Conservation (phyloP, 1,140 invertebrate species). For the Triops cancriformis region DNA sequence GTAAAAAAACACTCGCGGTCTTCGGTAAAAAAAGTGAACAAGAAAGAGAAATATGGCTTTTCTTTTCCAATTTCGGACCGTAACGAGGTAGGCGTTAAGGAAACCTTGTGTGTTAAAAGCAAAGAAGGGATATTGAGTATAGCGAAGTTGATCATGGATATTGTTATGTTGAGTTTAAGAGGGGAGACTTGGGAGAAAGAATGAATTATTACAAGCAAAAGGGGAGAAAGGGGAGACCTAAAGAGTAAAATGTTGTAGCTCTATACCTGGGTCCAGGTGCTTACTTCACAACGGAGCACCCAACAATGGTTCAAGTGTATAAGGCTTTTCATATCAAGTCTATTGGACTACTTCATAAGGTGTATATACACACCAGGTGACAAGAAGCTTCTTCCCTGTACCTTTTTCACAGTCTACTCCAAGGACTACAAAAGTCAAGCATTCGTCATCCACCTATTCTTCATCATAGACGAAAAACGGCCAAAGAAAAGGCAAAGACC, state of each 20-base stretch:
- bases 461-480: background rate
- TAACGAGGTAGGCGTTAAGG: background rate
- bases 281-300: background rate
- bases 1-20: background rate
- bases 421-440: conserved; percentile 1
- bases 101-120: background rate
- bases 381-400: background rate
- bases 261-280: background rate
- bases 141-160: background rate
- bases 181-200: background rate
- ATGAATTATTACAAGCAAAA: background rate
- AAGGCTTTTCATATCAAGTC: conserved; percentile 10
- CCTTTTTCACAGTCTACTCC: background rate
- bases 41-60: background rate
- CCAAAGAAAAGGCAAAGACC: too few species aligned
- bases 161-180: background rate
- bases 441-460: conserved; percentile 7
- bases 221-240: background rate
- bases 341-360: conserved; percentile 7
- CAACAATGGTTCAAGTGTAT: background rate
- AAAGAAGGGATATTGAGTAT: background rate
- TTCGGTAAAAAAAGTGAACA: background rate
- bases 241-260: background rate
- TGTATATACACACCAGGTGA: background rate
- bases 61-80: background rate